Base-by-base conservation (phyloP, 2,888 invertebrate genomes). In the Nesidiocoris tenuis region DNA sequence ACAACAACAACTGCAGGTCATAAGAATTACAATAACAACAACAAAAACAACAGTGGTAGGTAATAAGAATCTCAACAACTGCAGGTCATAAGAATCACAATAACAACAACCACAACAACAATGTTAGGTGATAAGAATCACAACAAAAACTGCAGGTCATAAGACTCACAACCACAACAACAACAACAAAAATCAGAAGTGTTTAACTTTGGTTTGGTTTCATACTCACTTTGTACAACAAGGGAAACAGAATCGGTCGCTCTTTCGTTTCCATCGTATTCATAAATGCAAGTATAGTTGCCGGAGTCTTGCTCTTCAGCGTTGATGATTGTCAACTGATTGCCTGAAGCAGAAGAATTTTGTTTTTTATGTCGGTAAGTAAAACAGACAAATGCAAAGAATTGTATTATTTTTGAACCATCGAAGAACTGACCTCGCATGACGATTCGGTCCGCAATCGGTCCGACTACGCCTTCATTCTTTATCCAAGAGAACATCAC, bases 401-500 rank as follows among this genome's bases (percentile, higher is more conserved):
- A n/a, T n/a, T n/a, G n/a, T n/a, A n/a, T n/a, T n/a, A n/a, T n/a
- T n/a, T n/a, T n/a, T n/a, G n/a, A n/a, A n/a, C n/a, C n/a, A n/a
- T n/a, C n/a, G n/a, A n/a, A 22, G 5, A 24, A 71, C 81, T 82
- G 84, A 92, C 93, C 89, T 80, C 89, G 88, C 80, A 92, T 88
- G 81, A 87, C 86, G 75, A 90, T 84, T 78, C 89, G 87, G 71
- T 88, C 87, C 74, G 86, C 86, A 1, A 54, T 21, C 24, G 86
- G 80, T 39, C 83, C 80, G 16, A 94, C 82, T 1, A 84, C 85
- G 25, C 84, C 83, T 63, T 89, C 88, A 82, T 95, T 90, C 84
- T 93, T 94, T 83, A 88, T 91, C 96, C 96, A 96, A 76, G 87
- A 85, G 1, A 95, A 91, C 61, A 61, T 54, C 18, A 72, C 61